Base-by-base conservation (phyloP, 2,888 invertebrate genomes). In the Brenthis ino region DNA sequence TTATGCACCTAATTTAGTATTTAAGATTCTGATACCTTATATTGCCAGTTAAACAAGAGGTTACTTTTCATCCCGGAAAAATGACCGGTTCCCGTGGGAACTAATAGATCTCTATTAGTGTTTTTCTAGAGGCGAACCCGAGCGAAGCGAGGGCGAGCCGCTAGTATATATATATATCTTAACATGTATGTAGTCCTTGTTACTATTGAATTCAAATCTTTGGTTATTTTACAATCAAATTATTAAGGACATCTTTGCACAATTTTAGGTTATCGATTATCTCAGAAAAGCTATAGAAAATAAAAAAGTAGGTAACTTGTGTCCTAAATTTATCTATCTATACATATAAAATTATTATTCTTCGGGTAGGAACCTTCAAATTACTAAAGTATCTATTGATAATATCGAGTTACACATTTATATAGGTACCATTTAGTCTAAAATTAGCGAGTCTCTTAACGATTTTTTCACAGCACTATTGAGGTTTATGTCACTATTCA, bases 281-380 rank as follows among this genome's bases (percentile, higher is more conserved):
- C 37, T 60, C 54, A 16, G 53, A 60, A 71, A 57, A 61, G 57
- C 61, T 51, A 64, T 65, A 69, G 67, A 64, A 67, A 51, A 71
- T 67, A 67, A 74, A 63, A 72, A 77, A 81, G 80, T 80, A 86
- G 90, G 90, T 89, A 89, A 89, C 86, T 60, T 85, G 83, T 82
- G 81, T 76, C 77, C 82, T 72, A 78, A 77, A 81, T 80, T 79
- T 78, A 76, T 82, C 84, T 87, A 87, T 80, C 82, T 83, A 85
- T 85, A 81, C 80, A 82, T 80, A 85, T 85, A 81, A 79, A 79
- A 77, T 80, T 79, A 81, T 84, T 83, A 85, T 85, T 88, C 53
- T 8, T 63, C 81, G 88, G 87, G 86, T 92, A 92, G 92, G 92
- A 92, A 92, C 92, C 88, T 84, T 91, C 87, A 85, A 89, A 74